Conservation (phyloP, 1,140 invertebrate genomes). For the Diabrotica undecimpunctata region DNA sequence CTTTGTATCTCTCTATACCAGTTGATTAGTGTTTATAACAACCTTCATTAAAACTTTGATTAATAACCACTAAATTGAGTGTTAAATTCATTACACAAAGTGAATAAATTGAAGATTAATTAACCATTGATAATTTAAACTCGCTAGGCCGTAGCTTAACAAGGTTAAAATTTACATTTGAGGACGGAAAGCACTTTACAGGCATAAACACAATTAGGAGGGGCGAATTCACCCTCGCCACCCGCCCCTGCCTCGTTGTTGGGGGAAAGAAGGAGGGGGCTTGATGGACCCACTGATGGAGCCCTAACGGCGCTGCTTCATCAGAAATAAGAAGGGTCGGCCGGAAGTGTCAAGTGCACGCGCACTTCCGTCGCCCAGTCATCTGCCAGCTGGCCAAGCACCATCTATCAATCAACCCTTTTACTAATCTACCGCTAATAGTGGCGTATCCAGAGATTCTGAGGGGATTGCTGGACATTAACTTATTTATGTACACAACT, state of each 20-base stretch:
- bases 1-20: constrained; percentile 14
- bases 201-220: constrained; percentile 48
- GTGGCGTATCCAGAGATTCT: background rate
- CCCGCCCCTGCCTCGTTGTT: constrained; percentile 6
- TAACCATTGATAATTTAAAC: constrained; percentile 54
- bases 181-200: constrained; percentile 52
- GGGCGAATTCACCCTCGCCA: constrained; percentile 27
- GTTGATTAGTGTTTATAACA: constrained; percentile 43
- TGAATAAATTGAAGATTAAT: constrained; percentile 54
- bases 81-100: constrained; percentile 54
- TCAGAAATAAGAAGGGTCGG: constrained; percentile 34
- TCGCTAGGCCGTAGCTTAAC: constrained; percentile 48
- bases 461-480: background rate
- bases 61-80: constrained; percentile 53
- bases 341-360: constrained; percentile 45
- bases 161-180: constrained; percentile 53
- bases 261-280: background rate
- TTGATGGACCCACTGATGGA: constrained; percentile 17
- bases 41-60: constrained; percentile 52
- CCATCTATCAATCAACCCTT: constrained; percentile 40
- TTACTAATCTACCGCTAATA: constrained; percentile 5
- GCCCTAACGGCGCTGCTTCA: constrained; percentile 10
- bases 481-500: background rate
- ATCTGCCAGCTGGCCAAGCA: constrained; percentile 26
- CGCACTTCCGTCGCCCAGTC: constrained; percentile 35